A percentile compares a stretch with the other conserved stretches of the same genome.
phyloP scores from a whole-genome alignment of 1,140 invertebrate genomes.

The Tachypleus tridentatus region DNA sequence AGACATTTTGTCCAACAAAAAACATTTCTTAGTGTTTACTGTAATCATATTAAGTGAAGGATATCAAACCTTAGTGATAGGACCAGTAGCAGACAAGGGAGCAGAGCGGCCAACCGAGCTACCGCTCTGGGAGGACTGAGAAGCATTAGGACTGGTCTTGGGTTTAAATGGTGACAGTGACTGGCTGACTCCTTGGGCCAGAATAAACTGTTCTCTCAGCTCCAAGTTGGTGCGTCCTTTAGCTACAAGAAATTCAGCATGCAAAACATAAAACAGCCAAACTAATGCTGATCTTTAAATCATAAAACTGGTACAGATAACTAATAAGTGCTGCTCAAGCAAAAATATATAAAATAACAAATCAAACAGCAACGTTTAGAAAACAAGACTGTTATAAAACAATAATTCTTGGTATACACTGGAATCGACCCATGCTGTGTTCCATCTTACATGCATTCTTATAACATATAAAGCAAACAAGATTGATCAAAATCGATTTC shows the following conservation, averaged over 20 bases:
- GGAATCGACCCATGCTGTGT: not conserved
- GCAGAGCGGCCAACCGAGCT: conserved; percentile 37
- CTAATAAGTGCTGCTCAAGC: conserved; percentile 15
- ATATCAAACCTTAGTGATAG: conserved; percentile 73
- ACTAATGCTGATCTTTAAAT: not conserved
- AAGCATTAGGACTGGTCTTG: conserved; percentile 49
- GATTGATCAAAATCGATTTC: no score
- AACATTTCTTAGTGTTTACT: no score
- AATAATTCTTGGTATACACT: not conserved
- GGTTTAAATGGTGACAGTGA: conserved; percentile 39
- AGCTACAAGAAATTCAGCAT: conserved; percentile 46
- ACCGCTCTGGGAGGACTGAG: conserved; percentile 51
- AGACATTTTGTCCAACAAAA: no score
- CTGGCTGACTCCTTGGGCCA: conserved; percentile 94
- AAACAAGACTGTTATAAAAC: conserved; percentile 19
- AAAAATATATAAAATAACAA: conserved; percentile 24
- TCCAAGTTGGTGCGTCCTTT: conserved; percentile 99
- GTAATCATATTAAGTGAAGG: not conserved
- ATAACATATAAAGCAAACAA: no score
- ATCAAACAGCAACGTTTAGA: conserved; percentile 21
- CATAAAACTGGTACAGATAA: no score
- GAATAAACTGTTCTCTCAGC: conserved; percentile 94
- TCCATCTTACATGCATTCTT: no score
- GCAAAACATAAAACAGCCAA: conserved; percentile 16
- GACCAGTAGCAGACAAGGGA: conserved; percentile 49